Conservation (phyloP, 37 sponge, comb jelly and placozoan species). For the Dysidea cf. avara region DNA sequence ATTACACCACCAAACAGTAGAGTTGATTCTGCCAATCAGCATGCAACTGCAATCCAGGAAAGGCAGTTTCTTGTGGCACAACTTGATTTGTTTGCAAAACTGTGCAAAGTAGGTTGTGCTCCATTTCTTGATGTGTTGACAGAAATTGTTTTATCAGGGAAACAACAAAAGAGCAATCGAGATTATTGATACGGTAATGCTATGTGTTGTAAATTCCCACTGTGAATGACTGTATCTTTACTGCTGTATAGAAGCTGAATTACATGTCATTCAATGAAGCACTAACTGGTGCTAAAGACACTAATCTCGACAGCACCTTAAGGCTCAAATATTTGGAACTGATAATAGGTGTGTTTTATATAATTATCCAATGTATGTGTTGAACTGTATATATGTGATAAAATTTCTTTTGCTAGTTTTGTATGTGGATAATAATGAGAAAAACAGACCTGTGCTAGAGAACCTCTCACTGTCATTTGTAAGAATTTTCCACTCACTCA, state of each 20-base stretch:
- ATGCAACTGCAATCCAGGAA: background rate
- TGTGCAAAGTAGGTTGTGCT: constrained; percentile 36
- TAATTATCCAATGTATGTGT: too few species aligned
- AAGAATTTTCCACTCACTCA: background rate
- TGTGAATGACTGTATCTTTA: too few species aligned
- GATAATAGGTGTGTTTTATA: constrained; percentile 35
- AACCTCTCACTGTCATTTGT: constrained; percentile 57
- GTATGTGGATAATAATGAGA: constrained; percentile 59
- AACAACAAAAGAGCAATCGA: too few species aligned
- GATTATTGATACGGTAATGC: too few species aligned
- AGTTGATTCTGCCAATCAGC: too few species aligned
- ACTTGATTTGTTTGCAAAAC: constrained; percentile 53
- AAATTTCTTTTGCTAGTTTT: constrained; percentile 16
- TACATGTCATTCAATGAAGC: constrained; percentile 44
- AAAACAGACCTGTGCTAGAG: constrained; percentile 61
- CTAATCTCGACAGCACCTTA: constrained; percentile 26
- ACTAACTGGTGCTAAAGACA: constrained; percentile 27
- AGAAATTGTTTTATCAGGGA: too few species aligned
- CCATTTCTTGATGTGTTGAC: too few species aligned
- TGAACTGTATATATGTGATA: too few species aligned
- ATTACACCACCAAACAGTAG: too few species aligned
- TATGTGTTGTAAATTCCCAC: too few species aligned
- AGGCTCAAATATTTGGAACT: constrained; percentile 60
- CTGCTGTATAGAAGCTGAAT: background rate
- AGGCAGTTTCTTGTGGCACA: constrained; percentile 46